These are phyloP conservation scores for Megalops cyprinoides DNA, from an alignment of 2,797 vertebrate genomes.

Conservation along the genomic window DNA sequence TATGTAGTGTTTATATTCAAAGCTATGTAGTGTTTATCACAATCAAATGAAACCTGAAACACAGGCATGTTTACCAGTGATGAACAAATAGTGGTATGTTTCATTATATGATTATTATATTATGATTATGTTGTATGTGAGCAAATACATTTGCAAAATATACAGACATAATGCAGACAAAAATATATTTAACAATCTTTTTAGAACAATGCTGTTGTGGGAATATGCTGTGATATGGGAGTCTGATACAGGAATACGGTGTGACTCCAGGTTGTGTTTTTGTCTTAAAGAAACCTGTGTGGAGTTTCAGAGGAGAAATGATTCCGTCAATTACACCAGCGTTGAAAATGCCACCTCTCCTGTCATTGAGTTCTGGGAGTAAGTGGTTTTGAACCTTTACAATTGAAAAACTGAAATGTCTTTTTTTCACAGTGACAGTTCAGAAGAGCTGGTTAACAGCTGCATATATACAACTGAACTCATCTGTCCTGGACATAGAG, in stretches of 20 bases:
- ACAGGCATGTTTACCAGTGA: neutral
- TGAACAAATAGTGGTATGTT: neutral
- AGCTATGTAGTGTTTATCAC: neutral
- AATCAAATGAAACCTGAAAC: neutral
- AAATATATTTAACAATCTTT: neutral
- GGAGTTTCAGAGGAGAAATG: conserved; percentile 86
- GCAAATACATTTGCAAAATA: neutral
- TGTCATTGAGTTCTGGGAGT: conserved; percentile 99
- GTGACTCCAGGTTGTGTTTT: conserved; percentile 23
- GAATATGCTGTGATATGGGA: too few species aligned
- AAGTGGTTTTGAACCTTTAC: conserved; percentile 62
- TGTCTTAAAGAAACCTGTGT: conserved; percentile 78
- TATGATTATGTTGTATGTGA: neutral
- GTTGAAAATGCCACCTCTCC: conserved; percentile 86
- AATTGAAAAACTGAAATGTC: neutral
- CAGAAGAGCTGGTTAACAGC: too few species aligned
- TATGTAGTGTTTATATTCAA: neutral
- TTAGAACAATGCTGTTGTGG: neutral
- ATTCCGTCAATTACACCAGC: conserved; percentile 70
- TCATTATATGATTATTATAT: neutral
- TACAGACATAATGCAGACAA: neutral
- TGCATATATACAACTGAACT: too few species aligned
- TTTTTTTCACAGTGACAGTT: neutral
- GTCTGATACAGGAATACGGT: neutral
- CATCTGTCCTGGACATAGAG: too few species aligned